Conservation (phyloP, 2,888 invertebrate genomes). For the Orthosia gothica region DNA sequence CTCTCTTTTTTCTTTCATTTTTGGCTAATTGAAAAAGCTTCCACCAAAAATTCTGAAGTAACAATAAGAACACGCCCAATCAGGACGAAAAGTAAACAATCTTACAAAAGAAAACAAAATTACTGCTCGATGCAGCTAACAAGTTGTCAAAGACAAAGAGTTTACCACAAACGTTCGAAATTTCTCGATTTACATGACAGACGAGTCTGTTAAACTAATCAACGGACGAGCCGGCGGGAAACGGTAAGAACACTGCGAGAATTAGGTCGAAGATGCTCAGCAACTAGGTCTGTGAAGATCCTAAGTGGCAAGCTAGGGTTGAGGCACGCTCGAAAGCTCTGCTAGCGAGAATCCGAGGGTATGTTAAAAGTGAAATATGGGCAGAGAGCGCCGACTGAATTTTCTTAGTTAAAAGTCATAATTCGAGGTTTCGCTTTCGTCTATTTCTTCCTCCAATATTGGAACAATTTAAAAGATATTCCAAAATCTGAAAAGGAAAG, state of each 20-base stretch:
- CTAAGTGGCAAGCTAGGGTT: conserved; percentile 72
- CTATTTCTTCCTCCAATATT: too few species aligned
- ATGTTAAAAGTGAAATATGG: conserved; percentile 1
- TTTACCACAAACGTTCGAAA: conserved; percentile 26
- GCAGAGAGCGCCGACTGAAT: too few species aligned
- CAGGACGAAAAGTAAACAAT: conserved; percentile 4
- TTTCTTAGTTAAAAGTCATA: too few species aligned
- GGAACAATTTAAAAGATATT: too few species aligned
- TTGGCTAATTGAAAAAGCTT: conserved; percentile 20
- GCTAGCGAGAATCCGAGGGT: conserved; percentile 23
- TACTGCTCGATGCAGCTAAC: conserved; percentile 35
- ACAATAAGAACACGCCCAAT: conserved; percentile 30
- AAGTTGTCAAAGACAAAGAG: conserved; percentile 38
- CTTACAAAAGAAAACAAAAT: conserved; percentile 34
- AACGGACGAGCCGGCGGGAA: conserved; percentile 54
- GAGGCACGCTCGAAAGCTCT: conserved; percentile 55
- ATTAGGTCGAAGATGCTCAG: conserved; percentile 79
- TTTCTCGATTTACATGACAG: conserved; percentile 52
- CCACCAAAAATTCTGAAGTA: neutral
- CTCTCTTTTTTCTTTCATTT: neutral
- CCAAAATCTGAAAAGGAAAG: too few species aligned
- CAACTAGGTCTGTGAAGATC: conserved; percentile 61
- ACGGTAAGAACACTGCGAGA: conserved; percentile 64
- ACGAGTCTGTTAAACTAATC: conserved; percentile 68
- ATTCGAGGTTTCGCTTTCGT: too few species aligned